phyloP scores from a whole-genome alignment of 2,888 invertebrate genomes.

The Macrophya annulata region DNA sequence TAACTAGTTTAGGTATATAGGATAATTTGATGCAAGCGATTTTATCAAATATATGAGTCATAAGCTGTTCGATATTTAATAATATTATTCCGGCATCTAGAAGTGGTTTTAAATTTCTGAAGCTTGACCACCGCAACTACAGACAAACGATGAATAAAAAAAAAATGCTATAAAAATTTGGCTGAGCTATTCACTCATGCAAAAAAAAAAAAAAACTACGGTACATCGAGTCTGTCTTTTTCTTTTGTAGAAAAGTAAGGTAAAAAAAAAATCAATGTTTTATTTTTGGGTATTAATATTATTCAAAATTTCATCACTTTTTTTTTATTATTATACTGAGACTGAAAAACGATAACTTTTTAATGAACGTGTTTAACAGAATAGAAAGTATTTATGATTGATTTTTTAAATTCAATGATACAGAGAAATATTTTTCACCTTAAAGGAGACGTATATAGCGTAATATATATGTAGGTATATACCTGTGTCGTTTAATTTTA shows the following conservation, averaged over 20 bases:
- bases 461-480: no score
- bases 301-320: conserved; percentile 4
- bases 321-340: background rate
- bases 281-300: background rate
- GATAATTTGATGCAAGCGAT: background rate
- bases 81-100: background rate
- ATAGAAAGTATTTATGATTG: background rate
- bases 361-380: background rate
- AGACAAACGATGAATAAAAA: background rate
- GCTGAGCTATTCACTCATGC: background rate
- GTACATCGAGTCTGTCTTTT: background rate
- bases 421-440: background rate
- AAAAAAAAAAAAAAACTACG: background rate
- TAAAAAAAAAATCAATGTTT: background rate
- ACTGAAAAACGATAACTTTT: background rate
- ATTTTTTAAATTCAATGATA: conserved; percentile 6
- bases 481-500: background rate
- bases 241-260: background rate
- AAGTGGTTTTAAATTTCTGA: background rate
- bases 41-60: background rate
- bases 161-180: background rate
- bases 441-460: no score
- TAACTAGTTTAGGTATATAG: background rate
- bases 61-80: background rate
- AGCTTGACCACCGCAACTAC: background rate